Percentiles rank a stretch among this genome's conserved stretches.
phyloP scores from a whole-genome alignment of 1,140 invertebrate genomes.

The Orchestia grillus region DNA sequence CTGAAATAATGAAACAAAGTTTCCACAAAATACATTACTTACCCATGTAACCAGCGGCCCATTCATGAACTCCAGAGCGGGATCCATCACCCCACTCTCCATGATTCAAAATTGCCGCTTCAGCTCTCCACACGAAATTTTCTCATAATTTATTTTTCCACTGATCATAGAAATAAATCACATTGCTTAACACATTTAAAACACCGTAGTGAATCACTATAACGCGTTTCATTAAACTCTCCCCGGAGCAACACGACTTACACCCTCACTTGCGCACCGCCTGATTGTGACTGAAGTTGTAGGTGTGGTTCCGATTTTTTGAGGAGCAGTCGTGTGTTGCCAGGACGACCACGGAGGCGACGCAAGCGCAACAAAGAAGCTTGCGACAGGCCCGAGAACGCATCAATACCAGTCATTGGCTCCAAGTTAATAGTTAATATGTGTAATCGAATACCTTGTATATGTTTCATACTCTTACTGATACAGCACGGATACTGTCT shows the following conservation, averaged over 20 bases:
- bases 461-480: neutral
- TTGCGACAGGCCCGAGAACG: neutral
- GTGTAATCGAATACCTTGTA: neutral
- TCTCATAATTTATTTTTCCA: slow-evolving; percentile 8
- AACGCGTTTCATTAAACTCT: slow-evolving; percentile 46
- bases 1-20: neutral
- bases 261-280: neutral
- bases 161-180: slow-evolving; percentile 18
- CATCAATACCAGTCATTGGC: slow-evolving; percentile 1
- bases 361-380: slow-evolving; percentile 48
- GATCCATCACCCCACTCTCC: slow-evolving; percentile 44
- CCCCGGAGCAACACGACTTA: neutral
- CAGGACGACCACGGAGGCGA: slow-evolving; percentile 3
- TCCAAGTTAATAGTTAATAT: neutral
- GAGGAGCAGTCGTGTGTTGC: slow-evolving; percentile 26
- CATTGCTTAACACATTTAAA: slow-evolving; percentile 33
- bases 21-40: neutral
- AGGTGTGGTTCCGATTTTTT: slow-evolving; percentile 38
- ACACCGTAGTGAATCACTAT: neutral
- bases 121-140: neutral
- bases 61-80: slow-evolving; percentile 53
- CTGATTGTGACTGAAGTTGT: slow-evolving; percentile 14
- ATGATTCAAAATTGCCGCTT: slow-evolving; percentile 19
- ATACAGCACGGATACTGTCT: too few relatives aligned
- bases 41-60: slow-evolving; percentile 45